Evolutionary conservation across 1,140 invertebrate species (phyloP).

Genomic region (Monomorium pharaonis): DNA sequence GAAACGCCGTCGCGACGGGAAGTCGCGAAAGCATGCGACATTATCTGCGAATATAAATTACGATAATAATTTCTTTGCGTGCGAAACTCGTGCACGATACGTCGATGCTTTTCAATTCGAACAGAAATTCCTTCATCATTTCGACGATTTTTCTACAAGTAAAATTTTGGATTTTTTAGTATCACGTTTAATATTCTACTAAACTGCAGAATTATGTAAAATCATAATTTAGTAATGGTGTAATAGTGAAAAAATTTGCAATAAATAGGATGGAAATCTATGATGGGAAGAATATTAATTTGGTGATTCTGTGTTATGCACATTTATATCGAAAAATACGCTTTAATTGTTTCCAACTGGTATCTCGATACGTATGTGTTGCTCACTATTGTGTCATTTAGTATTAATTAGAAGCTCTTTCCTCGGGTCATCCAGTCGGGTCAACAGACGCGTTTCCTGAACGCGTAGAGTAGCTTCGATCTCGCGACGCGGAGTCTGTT

Average conservation of each 20-base stretch:
- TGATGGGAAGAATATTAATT: not conserved
- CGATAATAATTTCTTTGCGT: not conserved
- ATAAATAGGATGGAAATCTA: not conserved
- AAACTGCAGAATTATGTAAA: not conserved
- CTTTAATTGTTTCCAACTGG: not conserved
- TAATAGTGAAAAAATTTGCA: not conserved
- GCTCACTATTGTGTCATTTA: not conserved
- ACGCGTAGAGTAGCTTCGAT: slow-evolving; percentile 30
- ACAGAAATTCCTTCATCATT: not conserved
- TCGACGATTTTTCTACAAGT: not conserved
- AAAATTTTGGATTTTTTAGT: not conserved
- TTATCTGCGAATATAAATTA: not conserved
- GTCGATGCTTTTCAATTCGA: not conserved
- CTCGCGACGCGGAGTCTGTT: slow-evolving; percentile 25
- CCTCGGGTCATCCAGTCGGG: slow-evolving; percentile 26
- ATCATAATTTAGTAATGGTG: not conserved
- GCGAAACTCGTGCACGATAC: not conserved
- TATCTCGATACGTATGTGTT: not conserved
- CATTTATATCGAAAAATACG: not conserved
- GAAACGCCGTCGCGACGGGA: slow-evolving; percentile 1
- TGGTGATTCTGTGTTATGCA: not conserved
- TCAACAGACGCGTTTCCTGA: slow-evolving; percentile 34
- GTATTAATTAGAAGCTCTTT: slow-evolving; percentile 24
- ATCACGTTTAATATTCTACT: not conserved
- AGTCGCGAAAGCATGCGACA: not conserved